Conservation (phyloP, 2,113 vertebrate genomes). For the Poeciliopsis retropinna region DNA sequence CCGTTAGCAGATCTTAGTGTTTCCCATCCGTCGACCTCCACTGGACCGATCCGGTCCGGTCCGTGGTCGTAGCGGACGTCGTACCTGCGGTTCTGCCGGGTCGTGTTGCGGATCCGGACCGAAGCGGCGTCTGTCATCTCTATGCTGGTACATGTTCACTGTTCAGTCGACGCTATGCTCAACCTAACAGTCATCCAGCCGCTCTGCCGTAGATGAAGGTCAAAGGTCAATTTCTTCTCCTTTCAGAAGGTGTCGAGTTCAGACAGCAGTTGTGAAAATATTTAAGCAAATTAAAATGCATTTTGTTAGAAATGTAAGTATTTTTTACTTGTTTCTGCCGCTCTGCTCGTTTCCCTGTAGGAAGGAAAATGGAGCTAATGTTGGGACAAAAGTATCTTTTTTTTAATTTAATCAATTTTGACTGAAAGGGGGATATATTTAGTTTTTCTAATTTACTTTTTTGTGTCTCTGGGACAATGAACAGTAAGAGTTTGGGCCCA, state of each 20-base stretch:
- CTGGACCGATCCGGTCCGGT: conserved; percentile 3
- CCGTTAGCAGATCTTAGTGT: conserved; percentile 44
- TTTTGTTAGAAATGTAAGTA: conserved; percentile 7
- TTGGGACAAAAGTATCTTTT: neutral
- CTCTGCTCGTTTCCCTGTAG: neutral
- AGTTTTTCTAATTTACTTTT: conserved; percentile 43
- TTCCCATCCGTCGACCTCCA: conserved; percentile 33
- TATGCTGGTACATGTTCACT: conserved; percentile 32
- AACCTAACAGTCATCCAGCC: conserved; percentile 11
- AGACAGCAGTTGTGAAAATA: conserved; percentile 11
- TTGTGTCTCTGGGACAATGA: conserved; percentile 22
- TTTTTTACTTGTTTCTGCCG: conserved; percentile 17
- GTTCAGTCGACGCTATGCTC: conserved; percentile 2
- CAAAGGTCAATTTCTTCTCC: neutral
- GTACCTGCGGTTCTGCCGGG: conserved; percentile 17
- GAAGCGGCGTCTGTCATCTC: conserved; percentile 1
- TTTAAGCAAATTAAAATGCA: conserved; percentile 20
- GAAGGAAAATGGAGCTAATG: conserved; percentile 5
- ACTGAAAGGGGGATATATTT: conserved; percentile 9
- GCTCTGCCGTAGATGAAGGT: neutral
- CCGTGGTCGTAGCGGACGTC: conserved; percentile 33
- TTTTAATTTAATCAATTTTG: conserved; percentile 24
- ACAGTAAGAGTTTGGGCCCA: neutral
- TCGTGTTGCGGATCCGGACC: neutral
- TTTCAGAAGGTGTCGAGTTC: neutral